Base-by-base conservation (phyloP, 2,113 vertebrate genomes). In the Cyphomyrus plagiostoma region DNA sequence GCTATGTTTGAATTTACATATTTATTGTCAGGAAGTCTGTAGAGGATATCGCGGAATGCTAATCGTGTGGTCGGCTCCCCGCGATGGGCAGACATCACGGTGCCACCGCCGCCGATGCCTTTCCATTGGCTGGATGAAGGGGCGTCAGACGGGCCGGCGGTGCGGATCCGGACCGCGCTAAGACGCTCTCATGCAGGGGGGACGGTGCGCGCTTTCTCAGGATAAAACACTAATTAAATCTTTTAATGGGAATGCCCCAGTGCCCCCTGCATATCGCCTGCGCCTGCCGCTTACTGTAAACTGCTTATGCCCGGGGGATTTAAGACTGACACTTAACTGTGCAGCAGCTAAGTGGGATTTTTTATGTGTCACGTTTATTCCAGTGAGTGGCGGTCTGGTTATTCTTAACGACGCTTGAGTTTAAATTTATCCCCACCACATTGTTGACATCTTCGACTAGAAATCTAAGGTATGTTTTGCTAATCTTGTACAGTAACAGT, bases 21-120 rank as follows among this genome's bases (percentile, higher is more conserved):
- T 95, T 95, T 95, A 95, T 96, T 96, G 93, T 95, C 94, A 94
- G 92, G 93, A 94, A 95, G 94, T 94, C 94, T 93, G 92, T 89
- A 89, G 94, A 93, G 95, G 95, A 94, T 95, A 94, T 93, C 93
- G 90, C 91, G 92, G 94, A 95, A 96, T 95, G 93, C 93, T 95
- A 95, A 95, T 95, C 88, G 91, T 91, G 56, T 52, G 91, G 92
- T 91, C 94, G 93, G 92, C 93, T 95, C 92, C 93, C 89, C 89
- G 89, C 91, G 91, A 92, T 90, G 89, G 92, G 92, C 89, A 89
- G 91, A 90, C 48, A 92, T 93, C 91, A 91, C 89, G 70, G 91
- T 90, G 82, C 88, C 50, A 89, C 74, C 15, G 85, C 82, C 89
- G 88, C 86, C 15, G 70, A 85, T 84, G 86, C 87, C 17, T 48